These are phyloP conservation scores for Nothoprocta perdicaria DNA, from an alignment of 2,113 vertebrate species.

Conservation along the genomic window DNA sequence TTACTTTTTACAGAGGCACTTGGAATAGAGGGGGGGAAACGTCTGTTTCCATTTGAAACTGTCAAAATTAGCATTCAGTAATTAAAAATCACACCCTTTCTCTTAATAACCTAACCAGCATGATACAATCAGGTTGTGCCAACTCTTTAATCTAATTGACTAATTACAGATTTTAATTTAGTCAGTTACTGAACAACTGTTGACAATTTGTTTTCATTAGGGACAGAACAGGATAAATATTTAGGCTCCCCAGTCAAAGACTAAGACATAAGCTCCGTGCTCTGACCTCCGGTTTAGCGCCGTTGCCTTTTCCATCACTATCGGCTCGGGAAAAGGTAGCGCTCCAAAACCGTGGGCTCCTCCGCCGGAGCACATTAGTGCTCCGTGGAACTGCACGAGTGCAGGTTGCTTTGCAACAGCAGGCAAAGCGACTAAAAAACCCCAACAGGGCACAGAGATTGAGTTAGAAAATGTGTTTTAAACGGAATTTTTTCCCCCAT, in stretches of 20 bases:
- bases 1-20: conserved; percentile 74
- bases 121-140: conserved; percentile 89
- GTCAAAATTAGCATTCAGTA: conserved; percentile 90
- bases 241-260: conserved; percentile 84
- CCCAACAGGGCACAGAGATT: background rate
- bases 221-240: conserved; percentile 88
- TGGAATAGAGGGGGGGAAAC: conserved; percentile 69
- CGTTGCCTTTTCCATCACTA: background rate
- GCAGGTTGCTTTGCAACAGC: fast-evolving
- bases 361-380: background rate
- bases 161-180: conserved; percentile 93
- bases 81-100: conserved; percentile 90
- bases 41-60: conserved; percentile 87
- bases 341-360: background rate
- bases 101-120: conserved; percentile 90
- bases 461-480: background rate
- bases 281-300: conserved; percentile 70
- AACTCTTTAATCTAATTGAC: conserved; percentile 91
- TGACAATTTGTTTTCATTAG: conserved; percentile 91
- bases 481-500: background rate
- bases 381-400: background rate
- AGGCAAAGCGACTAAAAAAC: background rate
- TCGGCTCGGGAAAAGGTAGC: conserved; percentile 19
- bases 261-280: conserved; percentile 73
- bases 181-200: conserved; percentile 89